Conservation (phyloP, 2,888 invertebrate species). For the Drosophila vallismaia region DNA sequence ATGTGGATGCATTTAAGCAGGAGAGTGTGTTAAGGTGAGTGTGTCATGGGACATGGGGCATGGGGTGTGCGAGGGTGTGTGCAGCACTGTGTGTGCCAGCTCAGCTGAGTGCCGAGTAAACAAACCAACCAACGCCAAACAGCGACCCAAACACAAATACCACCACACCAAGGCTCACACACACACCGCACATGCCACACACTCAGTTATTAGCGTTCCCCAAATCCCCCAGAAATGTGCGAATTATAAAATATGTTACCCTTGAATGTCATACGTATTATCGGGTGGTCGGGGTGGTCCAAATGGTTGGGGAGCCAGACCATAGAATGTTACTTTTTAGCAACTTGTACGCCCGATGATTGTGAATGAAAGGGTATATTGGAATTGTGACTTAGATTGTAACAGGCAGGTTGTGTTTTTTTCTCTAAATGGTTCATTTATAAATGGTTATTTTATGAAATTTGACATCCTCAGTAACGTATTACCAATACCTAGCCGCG, state of each 20-base stretch:
- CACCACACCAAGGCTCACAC: constrained; percentile 17
- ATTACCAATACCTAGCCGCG: too few relatives aligned
- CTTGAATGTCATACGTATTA: constrained; percentile 62
- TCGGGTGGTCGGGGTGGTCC: not conserved
- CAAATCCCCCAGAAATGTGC: constrained; percentile 50
- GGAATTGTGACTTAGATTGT: not conserved
- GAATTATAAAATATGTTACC: constrained; percentile 69
- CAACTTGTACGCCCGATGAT: constrained; percentile 36
- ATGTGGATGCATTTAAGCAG: constrained; percentile 62
- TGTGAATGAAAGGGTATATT: not conserved
- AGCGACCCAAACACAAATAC: constrained; percentile 36
- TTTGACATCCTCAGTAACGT: too few relatives aligned
- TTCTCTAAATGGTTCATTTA: not conserved
- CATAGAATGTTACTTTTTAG: constrained; percentile 57
- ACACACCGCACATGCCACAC: constrained; percentile 5
- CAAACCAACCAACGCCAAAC: constrained; percentile 52
- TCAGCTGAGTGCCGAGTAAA: constrained; percentile 65
- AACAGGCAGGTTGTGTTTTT: not conserved
- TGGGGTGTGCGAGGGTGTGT: constrained; percentile 11
- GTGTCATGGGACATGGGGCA: constrained; percentile 2
- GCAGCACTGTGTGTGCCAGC: constrained; percentile 42
- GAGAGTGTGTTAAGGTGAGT: constrained; percentile 60
- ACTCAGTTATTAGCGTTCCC: constrained; percentile 51
- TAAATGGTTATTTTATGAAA: not conserved
- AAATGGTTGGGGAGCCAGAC: not conserved